Percentiles rank a stretch among this genome's conserved stretches.
phyloP scores from a whole-genome alignment of 2,888 invertebrate genomes.

The Hirtodrosophila confusa region DNA sequence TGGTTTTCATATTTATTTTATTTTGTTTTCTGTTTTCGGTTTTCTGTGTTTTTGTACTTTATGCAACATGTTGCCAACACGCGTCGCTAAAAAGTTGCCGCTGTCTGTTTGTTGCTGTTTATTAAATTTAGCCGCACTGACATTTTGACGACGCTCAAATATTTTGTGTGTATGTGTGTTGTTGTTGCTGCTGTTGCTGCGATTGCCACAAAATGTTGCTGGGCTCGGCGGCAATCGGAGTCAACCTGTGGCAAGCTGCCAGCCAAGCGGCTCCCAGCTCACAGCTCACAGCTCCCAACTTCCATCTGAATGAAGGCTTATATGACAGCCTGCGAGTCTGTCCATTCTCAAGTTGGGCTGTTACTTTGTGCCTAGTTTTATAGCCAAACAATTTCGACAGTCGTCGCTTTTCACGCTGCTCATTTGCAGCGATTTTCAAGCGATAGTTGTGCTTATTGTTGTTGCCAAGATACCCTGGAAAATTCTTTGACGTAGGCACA shows the following conservation, averaged over 20 bases:
- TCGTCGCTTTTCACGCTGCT: conserved; percentile 67
- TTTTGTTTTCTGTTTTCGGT: conserved; percentile 10
- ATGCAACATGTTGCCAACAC: conserved; percentile 68
- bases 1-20: conserved; percentile 15
- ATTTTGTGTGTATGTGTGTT: conserved; percentile 40
- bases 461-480: conserved; percentile 28
- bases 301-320: conserved; percentile 67
- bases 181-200: conserved; percentile 56
- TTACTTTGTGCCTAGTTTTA: conserved; percentile 60
- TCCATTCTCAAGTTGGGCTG: conserved; percentile 43
- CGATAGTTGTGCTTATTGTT: conserved; percentile 46
- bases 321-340: conserved; percentile 54
- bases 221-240: conserved; percentile 54
- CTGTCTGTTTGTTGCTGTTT: conserved; percentile 58
- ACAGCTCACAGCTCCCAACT: conserved; percentile 43
- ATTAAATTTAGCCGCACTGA: conserved; percentile 69
- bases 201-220: conserved; percentile 74
- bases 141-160: conserved; percentile 68
- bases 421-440: conserved; percentile 69
- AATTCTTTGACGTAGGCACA: neutral
- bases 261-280: conserved; percentile 55
- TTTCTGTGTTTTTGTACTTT: conserved; percentile 34
- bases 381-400: conserved; percentile 73
- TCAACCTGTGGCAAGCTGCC: conserved; percentile 51
- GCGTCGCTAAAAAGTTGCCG: conserved; percentile 54